These are phyloP conservation scores for Mastacembelus armatus DNA, from an alignment of 2,797 vertebrate genomes.

Conservation along the genomic window DNA sequence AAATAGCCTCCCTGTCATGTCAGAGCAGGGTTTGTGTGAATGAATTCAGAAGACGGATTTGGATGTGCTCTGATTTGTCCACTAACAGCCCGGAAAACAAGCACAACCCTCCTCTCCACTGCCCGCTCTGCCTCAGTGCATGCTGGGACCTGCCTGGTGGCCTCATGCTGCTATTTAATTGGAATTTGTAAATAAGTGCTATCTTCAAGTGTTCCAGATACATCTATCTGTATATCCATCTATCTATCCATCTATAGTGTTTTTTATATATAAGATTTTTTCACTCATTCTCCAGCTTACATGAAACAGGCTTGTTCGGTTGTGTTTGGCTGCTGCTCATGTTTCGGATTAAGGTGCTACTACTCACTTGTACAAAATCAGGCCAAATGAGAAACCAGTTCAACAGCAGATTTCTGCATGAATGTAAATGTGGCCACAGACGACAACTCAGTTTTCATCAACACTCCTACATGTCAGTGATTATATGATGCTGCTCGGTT, in stretches of 20 bases:
- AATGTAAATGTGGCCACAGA: no score
- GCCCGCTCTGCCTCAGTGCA: slow-evolving; percentile 29
- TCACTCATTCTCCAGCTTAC: no score
- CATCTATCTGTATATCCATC: no score
- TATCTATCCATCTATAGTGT: no score
- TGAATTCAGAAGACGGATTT: slow-evolving; percentile 2
- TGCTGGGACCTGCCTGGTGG: slow-evolving; percentile 49
- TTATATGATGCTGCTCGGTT: slow-evolving; percentile 7
- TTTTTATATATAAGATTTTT: no score
- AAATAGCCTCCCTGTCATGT: slow-evolving; percentile 34
- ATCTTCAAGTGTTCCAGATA: slow-evolving; percentile 17
- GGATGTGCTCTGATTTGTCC: slow-evolving; percentile 11
- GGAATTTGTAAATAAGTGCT: slow-evolving; percentile 14
- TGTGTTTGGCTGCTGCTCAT: not conserved
- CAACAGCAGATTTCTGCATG: no score
- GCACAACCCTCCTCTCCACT: slow-evolving; percentile 20
- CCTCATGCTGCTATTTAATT: slow-evolving; percentile 34
- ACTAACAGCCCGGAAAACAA: slow-evolving; percentile 54
- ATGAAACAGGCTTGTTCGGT: no score
- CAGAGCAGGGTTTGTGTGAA: slow-evolving; percentile 21
- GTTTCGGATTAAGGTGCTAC: not conserved
- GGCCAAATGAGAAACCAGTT: no score
- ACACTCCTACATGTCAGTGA: not conserved
- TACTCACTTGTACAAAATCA: not conserved
- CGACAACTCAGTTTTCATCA: not conserved